These are phyloP conservation scores for Scaptomyza hsui DNA, from an alignment of 1,140 invertebrate species.

Conservation along the genomic window DNA sequence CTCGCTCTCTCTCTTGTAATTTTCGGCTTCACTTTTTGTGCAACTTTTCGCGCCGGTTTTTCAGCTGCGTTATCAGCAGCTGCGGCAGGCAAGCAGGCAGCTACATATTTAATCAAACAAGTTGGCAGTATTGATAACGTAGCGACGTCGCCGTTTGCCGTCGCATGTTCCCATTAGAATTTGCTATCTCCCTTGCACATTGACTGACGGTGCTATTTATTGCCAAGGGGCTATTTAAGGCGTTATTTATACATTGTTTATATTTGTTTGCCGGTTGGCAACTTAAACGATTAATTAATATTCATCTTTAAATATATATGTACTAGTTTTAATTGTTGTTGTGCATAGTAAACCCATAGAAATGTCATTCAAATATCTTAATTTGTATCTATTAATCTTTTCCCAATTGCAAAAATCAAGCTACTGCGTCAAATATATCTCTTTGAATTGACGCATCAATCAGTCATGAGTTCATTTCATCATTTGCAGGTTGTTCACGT, in stretches of 20 bases:
- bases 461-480: slow-evolving; percentile 5
- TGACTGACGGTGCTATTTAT: slow-evolving; percentile 1
- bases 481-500: slow-evolving; percentile 50
- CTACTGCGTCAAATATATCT: not conserved
- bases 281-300: not conserved
- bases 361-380: too few species aligned
- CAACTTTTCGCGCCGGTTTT: slow-evolving; percentile 37
- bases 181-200: slow-evolving; percentile 13
- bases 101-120: slow-evolving; percentile 39
- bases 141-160: slow-evolving; percentile 3
- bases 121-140: slow-evolving; percentile 41
- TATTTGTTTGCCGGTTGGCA: not conserved
- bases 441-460: slow-evolving; percentile 17
- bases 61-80: slow-evolving; percentile 38
- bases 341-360: too few species aligned
- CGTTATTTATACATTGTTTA: slow-evolving; percentile 9
- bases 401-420: not conserved
- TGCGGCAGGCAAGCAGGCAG: not conserved
- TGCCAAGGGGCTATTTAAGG: slow-evolving; percentile 19
- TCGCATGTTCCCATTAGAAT: slow-evolving; percentile 10
- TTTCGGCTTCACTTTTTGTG: slow-evolving; percentile 18
- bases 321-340: not conserved
- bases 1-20: not conserved
- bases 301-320: not conserved
- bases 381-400: too few species aligned